Evolutionary conservation across 2,888 invertebrate species (phyloP).

Genomic region (Melipona beecheii): DNA sequence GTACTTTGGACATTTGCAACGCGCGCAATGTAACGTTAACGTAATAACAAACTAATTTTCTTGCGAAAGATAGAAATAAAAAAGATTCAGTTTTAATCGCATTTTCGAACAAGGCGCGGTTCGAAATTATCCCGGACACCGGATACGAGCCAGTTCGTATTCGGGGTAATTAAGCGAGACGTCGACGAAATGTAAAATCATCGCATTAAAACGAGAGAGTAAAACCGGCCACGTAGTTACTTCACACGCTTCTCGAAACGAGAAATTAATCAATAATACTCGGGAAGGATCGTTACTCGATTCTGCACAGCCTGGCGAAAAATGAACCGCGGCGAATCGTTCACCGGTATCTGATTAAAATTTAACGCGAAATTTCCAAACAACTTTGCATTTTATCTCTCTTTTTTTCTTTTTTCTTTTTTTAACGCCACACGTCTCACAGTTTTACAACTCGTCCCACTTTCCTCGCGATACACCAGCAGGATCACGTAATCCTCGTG

Average conservation of each 20-base stretch:
- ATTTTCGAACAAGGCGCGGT: background rate
- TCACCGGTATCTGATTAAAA: conserved; percentile 9
- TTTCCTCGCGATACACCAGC: background rate
- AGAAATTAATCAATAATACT: background rate
- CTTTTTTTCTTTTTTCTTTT: background rate
- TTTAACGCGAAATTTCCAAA: background rate
- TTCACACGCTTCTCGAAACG: background rate
- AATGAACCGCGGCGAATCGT: conserved; percentile 6
- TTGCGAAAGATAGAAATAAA: background rate
- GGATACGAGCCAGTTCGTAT: background rate
- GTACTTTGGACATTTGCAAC: too few relatives aligned
- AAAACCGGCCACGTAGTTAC: background rate
- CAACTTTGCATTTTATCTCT: background rate
- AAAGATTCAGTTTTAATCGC: background rate
- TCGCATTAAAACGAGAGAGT: background rate
- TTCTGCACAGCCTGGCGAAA: background rate
- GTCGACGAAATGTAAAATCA: background rate
- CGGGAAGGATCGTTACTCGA: background rate
- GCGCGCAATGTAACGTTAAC: background rate
- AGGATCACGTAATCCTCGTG: background rate
- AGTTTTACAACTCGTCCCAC: background rate
- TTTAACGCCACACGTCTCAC: background rate
- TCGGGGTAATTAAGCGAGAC: background rate
- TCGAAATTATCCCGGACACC: background rate
- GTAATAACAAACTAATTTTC: background rate